phyloP scores from a whole-genome alignment of 2,113 vertebrate species.

The Platycercus adscitus region DNA sequence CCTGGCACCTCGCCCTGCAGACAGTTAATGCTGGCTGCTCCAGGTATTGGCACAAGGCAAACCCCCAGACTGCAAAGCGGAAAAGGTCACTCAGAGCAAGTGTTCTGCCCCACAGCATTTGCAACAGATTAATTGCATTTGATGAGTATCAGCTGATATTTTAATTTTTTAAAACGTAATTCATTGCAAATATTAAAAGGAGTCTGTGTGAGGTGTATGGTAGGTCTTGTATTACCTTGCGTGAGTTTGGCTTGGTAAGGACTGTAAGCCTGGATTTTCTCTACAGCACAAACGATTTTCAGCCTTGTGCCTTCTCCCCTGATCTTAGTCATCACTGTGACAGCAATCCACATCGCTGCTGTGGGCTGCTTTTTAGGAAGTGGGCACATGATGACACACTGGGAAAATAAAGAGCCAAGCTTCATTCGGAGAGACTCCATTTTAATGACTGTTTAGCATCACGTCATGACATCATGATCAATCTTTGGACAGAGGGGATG shows the following conservation, averaged over 20 bases:
- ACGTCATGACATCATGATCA: not conserved
- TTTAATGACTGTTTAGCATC: not conserved
- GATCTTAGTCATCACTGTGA: slow-evolving; percentile 24
- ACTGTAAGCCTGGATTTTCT: not conserved
- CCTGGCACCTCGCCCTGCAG: not conserved
- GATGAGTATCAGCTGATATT: not conserved
- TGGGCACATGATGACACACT: not conserved
- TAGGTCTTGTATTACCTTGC: not conserved
- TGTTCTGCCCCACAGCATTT: not conserved
- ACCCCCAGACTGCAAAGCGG: not conserved
- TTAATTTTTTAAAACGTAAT: not conserved
- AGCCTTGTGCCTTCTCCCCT: not conserved
- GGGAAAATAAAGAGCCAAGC: not conserved
- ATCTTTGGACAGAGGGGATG: not conserved
- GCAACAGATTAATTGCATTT: not conserved
- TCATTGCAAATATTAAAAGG: not conserved
- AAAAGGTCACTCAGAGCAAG: not conserved
- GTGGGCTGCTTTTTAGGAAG: slow-evolving; percentile 29
- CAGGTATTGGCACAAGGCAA: rapidly evolving
- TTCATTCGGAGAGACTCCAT: not conserved
- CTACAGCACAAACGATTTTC: not conserved
- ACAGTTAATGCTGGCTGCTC: not conserved
- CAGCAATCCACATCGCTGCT: slow-evolving; percentile 5
- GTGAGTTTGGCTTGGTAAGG: not conserved
- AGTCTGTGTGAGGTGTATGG: not conserved